A percentile compares a stretch with the other conserved stretches of the same genome.
phyloP scores from a whole-genome alignment of 2,888 invertebrate genomes.

The Netelia fuscicornis region DNA sequence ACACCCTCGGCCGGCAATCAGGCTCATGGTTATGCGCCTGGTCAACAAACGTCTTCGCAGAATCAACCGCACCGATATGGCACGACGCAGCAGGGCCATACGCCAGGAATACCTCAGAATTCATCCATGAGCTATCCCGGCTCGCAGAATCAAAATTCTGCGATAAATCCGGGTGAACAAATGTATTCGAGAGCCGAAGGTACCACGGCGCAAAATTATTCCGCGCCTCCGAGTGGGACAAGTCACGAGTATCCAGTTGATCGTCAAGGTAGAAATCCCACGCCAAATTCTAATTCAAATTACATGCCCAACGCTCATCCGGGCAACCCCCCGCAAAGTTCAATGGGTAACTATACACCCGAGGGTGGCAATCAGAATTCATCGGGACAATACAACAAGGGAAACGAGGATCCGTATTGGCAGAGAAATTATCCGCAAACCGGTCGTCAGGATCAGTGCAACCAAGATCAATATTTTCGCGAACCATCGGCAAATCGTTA shows the following conservation, averaged over 20 bases:
- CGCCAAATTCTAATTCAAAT: conserved; percentile 70
- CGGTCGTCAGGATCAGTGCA: conserved; percentile 78
- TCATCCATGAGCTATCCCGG: conserved; percentile 49
- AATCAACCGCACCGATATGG: conserved; percentile 63
- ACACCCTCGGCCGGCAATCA: conserved; percentile 53
- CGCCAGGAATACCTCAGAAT: conserved; percentile 46
- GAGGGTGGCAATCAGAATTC: conserved; percentile 71
- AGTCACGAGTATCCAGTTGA: conserved; percentile 76
- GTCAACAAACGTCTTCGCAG: conserved; percentile 62
- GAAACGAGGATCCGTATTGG: conserved; percentile 81
- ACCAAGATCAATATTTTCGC: conserved; percentile 78
- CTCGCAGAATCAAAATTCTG: conserved; percentile 42
- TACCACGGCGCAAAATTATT: conserved; percentile 74
- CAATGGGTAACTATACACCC: conserved; percentile 74
- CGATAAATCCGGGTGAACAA: conserved; percentile 73
- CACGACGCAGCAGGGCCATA: conserved; percentile 45
- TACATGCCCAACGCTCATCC: conserved; percentile 71
- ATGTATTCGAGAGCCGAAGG: conserved; percentile 75
- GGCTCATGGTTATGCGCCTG: conserved; percentile 57
- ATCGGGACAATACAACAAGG: conserved; percentile 75
- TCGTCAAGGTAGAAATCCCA: conserved; percentile 72
- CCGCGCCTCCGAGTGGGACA: conserved; percentile 64
- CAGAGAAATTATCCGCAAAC: conserved; percentile 84
- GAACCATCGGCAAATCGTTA: conserved; percentile 84
- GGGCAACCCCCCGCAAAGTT: conserved; percentile 56